A percentile compares a stretch with the other conserved stretches of the same genome.
Evolutionary conservation across 2,888 invertebrate species (phyloP).

Genomic region (Chrysolina oricalcia): DNA sequence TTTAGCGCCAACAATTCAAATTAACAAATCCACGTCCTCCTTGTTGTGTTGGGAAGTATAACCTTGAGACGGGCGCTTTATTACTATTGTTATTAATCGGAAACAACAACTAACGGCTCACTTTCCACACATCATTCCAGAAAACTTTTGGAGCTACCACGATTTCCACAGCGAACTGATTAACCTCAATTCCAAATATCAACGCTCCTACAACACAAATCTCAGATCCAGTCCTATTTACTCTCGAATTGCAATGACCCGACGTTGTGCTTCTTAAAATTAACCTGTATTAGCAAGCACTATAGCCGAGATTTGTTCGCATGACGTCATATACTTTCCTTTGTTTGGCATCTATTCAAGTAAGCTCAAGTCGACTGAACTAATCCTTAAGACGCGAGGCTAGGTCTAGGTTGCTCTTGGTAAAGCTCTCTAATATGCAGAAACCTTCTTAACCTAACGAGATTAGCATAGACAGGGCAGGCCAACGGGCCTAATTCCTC

Average conservation of each 20-base stretch:
- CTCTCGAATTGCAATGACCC: slow-evolving; percentile 3
- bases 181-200: neutral
- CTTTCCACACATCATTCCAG: too few relatives aligned
- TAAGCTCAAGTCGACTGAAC: slow-evolving; percentile 72
- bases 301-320: slow-evolving; percentile 38
- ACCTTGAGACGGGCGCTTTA: too few relatives aligned
- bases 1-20: too few relatives aligned
- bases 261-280: neutral
- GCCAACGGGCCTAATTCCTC: slow-evolving; percentile 71
- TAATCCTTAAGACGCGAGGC: slow-evolving; percentile 78
- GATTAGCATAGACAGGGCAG: slow-evolving; percentile 80
- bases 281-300: slow-evolving; percentile 28
- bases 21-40: too few relatives aligned
- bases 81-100: too few relatives aligned
- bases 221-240: neutral
- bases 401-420: slow-evolving; percentile 69
- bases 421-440: slow-evolving; percentile 82
- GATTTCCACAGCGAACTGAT: neutral
- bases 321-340: slow-evolving; percentile 65
- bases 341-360: slow-evolving; percentile 71
- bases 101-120: too few relatives aligned
- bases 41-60: too few relatives aligned
- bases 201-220: neutral
- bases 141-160: neutral
- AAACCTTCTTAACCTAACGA: slow-evolving; percentile 84